These are phyloP conservation scores for Psephotus haematonotus DNA, from an alignment of 2,113 vertebrate genomes.

Conservation along the genomic window DNA sequence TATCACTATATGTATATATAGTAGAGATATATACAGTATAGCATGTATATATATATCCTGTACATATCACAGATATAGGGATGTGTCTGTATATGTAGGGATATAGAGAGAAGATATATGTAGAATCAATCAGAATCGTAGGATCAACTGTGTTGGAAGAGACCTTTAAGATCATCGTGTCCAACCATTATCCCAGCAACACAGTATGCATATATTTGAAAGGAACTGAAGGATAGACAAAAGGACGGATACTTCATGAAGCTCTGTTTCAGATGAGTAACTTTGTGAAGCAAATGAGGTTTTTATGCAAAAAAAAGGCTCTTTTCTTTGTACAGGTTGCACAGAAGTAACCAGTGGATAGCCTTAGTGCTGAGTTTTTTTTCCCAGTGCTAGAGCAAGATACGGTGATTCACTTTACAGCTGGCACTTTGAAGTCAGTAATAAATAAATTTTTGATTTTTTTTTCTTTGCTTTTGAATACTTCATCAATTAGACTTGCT, in stretches of 20 bases:
- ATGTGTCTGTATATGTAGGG: not conserved
- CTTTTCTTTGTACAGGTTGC: not conserved
- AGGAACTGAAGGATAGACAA: not conserved
- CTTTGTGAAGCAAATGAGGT: not conserved
- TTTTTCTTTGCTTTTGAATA: slow-evolving; percentile 9
- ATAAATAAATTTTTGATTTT: slow-evolving; percentile 10
- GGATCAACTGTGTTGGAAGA: not conserved
- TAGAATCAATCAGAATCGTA: not conserved
- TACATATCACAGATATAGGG: not conserved
- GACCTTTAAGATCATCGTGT: not conserved
- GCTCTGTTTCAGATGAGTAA: not conserved
- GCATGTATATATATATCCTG: not conserved
- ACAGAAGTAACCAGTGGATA: not conserved
- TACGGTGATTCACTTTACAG: not conserved
- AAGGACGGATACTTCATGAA: not conserved
- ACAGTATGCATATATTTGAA: not conserved
- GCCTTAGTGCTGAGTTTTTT: not conserved
- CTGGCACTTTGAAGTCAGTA: not conserved
- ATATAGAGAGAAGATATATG: too few species aligned
- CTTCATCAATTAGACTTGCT: slow-evolving; percentile 5
- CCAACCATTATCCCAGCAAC: too few species aligned
- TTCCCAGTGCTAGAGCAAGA: not conserved
- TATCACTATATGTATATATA: not conserved
- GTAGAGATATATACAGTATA: not conserved
- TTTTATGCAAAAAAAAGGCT: not conserved